Base-by-base conservation (phyloP, 2,888 invertebrate species). In the Cenopis cana region DNA sequence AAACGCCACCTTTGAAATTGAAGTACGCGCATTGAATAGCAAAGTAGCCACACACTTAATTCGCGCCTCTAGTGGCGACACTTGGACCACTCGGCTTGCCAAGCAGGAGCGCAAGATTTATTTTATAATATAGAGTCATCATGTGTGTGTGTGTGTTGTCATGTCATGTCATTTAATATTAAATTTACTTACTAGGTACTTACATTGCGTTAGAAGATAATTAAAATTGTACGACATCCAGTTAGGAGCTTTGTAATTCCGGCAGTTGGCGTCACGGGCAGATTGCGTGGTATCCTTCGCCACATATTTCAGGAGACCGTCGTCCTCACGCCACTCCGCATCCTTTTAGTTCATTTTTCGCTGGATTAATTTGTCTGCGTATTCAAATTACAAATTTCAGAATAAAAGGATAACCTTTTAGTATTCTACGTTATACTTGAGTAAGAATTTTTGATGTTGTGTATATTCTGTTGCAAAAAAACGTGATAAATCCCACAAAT, bases 301-400 rank as follows among this genome's bases (percentile, higher is more conserved):
- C 85, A 87, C 88, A 88, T 87, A 89, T 90, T 90, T 88, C 77
- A 84, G 81, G 75, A 76, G 81, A 76, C 85, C 81, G 84, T 84
- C 85, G 85, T 85, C 83, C 81, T 81, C 81, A 82, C 78, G 80
- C 77, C 81, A 82, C 83, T 86, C 86, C 87, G 85, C 88, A 84
- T 88, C 86, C 85, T 87, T 89, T 90, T 84, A 85, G 82, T 85
- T 85, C 86, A 85, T 89, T 91, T 90, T 91, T 89, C 85, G 83
- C 82, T 76, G 89, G 89, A 90, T 91, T 91, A 89, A 91, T 91
- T 90, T 91, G 91, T 90, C 90, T 90, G 89, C 88, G 91, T 88
- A 91, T 92, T 89, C 90, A 91, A 91, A 93, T 90, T 89, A 88
- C 90, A 89, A 89, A 91, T 91, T 89, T 86, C 85, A 88, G 87